Base-by-base conservation (phyloP, 2,888 invertebrate species). In the Calameuta pallipes region DNA sequence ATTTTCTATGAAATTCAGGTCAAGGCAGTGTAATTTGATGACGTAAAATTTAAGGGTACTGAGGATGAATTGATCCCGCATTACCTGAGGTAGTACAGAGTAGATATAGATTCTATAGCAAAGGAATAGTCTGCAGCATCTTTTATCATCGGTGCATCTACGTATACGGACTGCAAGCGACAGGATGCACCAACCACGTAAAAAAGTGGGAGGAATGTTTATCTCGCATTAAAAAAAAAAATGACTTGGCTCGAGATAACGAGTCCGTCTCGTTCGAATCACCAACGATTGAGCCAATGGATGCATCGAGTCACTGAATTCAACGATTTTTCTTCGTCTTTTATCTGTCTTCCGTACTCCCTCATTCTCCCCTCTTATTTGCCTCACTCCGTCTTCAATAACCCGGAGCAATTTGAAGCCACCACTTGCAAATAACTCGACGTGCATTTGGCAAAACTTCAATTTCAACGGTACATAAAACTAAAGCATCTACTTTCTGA, bases 361-460 rank as follows among this genome's bases (percentile, higher is more conserved):
- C 33, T 30, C 3, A 15, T 76, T 56, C 76, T 37, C 23, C 11
- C 31, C 71, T 34, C 31, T 23, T 15, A 71, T 71, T 71, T 34
- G 31, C 31, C 15, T 71, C 12, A 71, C 71, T 31, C 31, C 15
- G 31, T 11, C 33, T 71, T 73, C 74, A 34, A 74, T 77, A 33
- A 15, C 76, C 36, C 74, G 11, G 11, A 37, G 41, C 74, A 31
- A 34, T 30, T 74, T 33, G 11, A 23, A 30, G 69, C 30, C 36
- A 11, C 73, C 23, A 33, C 31, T 34, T 2, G 23, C 1, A 56
- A 74, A 78, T 70, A 71, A 75, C 74, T 41, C 56, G 69, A 75
- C 70, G 31, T 56, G 75, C 78, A 78, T 75, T 78, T 78, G 41
- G 75, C 68, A 31, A 75, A 78, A 75, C 33, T 56, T 78, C 30